A percentile compares a stretch with the other conserved stretches of the same genome.
Evolutionary conservation across 2,113 vertebrate genomes (phyloP).

Genomic region (Picathartes gymnocephalus): DNA sequence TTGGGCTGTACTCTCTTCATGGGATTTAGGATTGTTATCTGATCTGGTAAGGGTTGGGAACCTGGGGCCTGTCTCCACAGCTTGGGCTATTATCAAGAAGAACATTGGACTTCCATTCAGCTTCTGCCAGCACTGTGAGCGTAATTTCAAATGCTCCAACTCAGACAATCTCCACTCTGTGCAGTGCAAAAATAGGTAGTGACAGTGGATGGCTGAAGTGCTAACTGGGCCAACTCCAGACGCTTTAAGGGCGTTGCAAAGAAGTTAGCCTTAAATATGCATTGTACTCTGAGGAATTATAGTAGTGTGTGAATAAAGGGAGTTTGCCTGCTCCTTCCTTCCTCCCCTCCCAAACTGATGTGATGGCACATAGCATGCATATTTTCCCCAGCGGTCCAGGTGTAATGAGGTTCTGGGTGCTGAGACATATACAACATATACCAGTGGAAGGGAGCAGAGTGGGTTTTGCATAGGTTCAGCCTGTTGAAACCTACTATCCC

Average conservation of each 20-base stretch:
- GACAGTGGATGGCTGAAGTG: neutral
- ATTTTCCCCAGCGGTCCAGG: neutral
- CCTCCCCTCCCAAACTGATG: neutral
- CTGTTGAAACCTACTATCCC: neutral
- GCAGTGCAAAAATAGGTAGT: neutral
- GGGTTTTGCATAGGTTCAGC: neutral
- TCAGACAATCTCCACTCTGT: neutral
- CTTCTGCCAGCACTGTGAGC: neutral
- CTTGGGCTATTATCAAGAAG: neutral
- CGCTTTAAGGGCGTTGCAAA: neutral
- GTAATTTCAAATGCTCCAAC: neutral
- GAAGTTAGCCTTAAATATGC: neutral
- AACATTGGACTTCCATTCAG: neutral
- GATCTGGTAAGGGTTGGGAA: neutral
- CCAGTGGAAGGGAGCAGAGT: neutral
- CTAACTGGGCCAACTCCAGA: neutral
- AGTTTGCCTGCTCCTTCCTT: neutral
- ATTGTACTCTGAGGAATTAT: neutral
- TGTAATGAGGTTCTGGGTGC: neutral
- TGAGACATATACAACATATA: neutral
- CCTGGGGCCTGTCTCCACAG: neutral
- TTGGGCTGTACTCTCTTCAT: neutral
- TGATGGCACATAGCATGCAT: neutral
- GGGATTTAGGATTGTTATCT: rapidly evolving
- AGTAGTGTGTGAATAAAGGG: neutral